Conservation (phyloP, 2,797 vertebrate genomes). For the Columba guinea region DNA sequence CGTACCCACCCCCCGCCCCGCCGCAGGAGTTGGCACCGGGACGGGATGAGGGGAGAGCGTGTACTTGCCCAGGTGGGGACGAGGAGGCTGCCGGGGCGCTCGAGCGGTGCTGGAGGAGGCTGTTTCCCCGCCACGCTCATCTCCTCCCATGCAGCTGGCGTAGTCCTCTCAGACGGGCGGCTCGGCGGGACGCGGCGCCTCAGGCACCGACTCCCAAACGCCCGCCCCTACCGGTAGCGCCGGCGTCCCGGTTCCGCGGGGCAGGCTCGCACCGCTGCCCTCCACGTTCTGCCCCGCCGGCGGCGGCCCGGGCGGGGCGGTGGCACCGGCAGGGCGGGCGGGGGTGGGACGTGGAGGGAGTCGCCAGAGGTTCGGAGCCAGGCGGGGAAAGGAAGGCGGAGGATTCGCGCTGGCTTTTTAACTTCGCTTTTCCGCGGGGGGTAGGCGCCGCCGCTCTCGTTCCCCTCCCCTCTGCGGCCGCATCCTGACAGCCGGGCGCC, state of each 20-base stretch:
- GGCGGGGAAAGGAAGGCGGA: neutral
- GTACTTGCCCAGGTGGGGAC: slow-evolving; percentile 87
- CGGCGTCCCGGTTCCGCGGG: neutral
- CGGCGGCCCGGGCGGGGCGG: neutral
- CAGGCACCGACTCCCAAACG: neutral
- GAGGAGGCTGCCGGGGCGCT: slow-evolving; percentile 85
- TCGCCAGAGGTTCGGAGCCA: neutral
- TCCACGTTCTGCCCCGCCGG: neutral
- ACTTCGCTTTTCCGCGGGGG: neutral
- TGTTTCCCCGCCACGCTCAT: slow-evolving; percentile 87
- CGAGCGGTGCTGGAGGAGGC: slow-evolving; percentile 78
- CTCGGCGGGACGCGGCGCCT: slow-evolving; percentile 56
- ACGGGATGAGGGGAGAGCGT: neutral
- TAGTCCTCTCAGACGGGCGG: slow-evolving; percentile 62
- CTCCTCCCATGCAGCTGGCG: slow-evolving; percentile 85
- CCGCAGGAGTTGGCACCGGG: neutral
- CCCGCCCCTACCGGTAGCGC: neutral
- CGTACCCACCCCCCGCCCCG: neutral
- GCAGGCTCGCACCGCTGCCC: neutral
- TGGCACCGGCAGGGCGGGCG: neutral
- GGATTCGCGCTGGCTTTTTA: slow-evolving; percentile 11
- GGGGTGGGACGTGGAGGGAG: neutral
- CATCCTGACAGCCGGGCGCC: neutral
- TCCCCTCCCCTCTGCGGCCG: slow-evolving; percentile 16
- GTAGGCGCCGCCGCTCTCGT: neutral